Evolutionary conservation across 2,888 invertebrate species (phyloP), one percentile per base, ranked within the genome.

Genomic region (Spodoptera picta): DNA sequence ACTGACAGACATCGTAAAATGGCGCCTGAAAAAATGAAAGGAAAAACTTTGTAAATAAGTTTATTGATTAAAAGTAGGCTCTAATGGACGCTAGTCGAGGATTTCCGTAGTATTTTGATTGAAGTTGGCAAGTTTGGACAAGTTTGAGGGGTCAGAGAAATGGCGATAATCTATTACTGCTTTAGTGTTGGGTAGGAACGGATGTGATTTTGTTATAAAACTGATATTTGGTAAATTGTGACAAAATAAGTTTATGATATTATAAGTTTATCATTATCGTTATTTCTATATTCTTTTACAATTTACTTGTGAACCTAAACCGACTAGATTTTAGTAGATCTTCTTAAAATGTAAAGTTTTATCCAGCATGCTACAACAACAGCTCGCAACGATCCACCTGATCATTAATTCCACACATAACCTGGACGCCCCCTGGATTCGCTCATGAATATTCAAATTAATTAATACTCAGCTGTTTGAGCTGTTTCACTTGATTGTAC

Each of bases 401-500:
- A 52, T 56, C 10, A 50, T 47, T 51, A 50, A 47, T 31, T 56
- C 52, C 31, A 6, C 44, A 62, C 57, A 57, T 45, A 51, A 68
- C 57, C 11, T 42, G 47, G 31, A 47, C 7, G 31, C 45, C 24
- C 41, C 27, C 3, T 43, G 41, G 43, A 52, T 44, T 54, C 45
- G 12, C 7, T 62, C 58, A 73, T 61, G 65, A 76, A 76, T 76
- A 73, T 77, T 68, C 59, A 57, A 67, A 77, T 73, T 65, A 77
- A 77, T 74, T 67, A 65, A 50, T 62, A 65, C 52, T 19, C 48
- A 47, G 50, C 44, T 76, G 67, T 73, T 67, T 67, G 60, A 70
- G 49, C 63, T 44, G 43, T 53, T 73, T 56, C 49, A 42, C 60
- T 67, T 63, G 54, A 63, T 50, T 77, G 60, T 71, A 65, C 60